These are phyloP conservation scores for Dryocosmus kuriphilus DNA, from an alignment of 2,888 invertebrate genomes.

Conservation along the genomic window DNA sequence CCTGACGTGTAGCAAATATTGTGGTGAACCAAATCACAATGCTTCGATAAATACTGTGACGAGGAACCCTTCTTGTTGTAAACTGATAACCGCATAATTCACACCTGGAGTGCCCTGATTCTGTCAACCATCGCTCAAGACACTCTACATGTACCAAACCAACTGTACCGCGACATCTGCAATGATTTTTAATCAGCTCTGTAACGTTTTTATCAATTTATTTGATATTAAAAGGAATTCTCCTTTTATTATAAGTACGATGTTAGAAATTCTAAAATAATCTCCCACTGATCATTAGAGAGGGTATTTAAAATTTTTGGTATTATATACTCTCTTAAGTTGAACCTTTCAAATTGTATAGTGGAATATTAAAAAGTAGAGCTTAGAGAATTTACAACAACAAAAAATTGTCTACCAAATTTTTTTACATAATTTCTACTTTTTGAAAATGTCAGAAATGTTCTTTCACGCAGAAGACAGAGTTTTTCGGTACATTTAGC, in stretches of 20 bases:
- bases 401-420: too few relatives aligned
- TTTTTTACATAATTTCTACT: too few relatives aligned
- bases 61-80: constrained; percentile 72
- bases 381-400: too few relatives aligned
- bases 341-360: too few relatives aligned
- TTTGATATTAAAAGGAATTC: too few relatives aligned
- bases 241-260: too few relatives aligned
- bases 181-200: constrained; percentile 51
- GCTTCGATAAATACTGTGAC: constrained; percentile 69
- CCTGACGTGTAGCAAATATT: constrained; percentile 73
- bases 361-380: too few relatives aligned
- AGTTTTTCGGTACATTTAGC: not conserved
- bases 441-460: not conserved
- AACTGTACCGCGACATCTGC: constrained; percentile 79
- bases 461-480: not conserved
- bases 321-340: too few relatives aligned
- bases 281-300: too few relatives aligned
- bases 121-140: constrained; percentile 80
- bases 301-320: too few relatives aligned
- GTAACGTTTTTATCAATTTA: too few relatives aligned
- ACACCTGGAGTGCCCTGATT: constrained; percentile 79
- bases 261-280: too few relatives aligned
- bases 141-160: constrained; percentile 79
- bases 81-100: constrained; percentile 80
- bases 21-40: constrained; percentile 71